These are phyloP conservation scores for Actias luna DNA, from an alignment of 2,888 invertebrate species.

Conservation along the genomic window DNA sequence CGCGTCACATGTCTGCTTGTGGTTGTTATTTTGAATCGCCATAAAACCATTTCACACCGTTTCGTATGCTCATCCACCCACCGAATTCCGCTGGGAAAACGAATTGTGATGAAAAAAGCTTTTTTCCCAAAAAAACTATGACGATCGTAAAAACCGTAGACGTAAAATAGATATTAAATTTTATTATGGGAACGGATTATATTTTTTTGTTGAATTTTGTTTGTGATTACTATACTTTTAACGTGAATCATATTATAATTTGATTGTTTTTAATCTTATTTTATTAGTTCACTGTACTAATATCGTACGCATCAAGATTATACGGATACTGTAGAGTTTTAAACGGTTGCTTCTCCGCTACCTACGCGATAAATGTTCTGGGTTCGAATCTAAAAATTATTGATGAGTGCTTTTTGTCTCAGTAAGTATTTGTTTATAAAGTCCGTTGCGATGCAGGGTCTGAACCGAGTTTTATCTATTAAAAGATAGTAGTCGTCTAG, in stretches of 20 bases:
- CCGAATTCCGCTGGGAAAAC: slow-evolving; percentile 32
- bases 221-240: background rate
- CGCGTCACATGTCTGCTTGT: slow-evolving; percentile 49
- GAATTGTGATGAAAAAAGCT: slow-evolving; percentile 31
- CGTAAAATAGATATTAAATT: background rate
- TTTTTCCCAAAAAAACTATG: slow-evolving; percentile 25
- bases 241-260: background rate
- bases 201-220: background rate
- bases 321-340: too few species aligned
- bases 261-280: background rate
- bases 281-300: background rate
- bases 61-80: slow-evolving; percentile 33
- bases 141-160: slow-evolving; percentile 13
- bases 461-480: too few species aligned
- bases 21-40: slow-evolving; percentile 44
- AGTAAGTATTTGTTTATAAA: too few species aligned
- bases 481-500: too few species aligned
- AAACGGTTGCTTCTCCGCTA: too few species aligned
- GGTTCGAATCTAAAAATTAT: too few species aligned
- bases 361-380: too few species aligned
- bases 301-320: too few species aligned
- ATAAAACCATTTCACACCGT: slow-evolving; percentile 52
- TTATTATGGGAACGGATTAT: background rate
- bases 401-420: too few species aligned
- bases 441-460: too few species aligned